Percentiles rank a stretch among this genome's conserved stretches.
These are phyloP conservation scores for Gallinago stenura DNA, from an alignment of 2,797 vertebrate species.

Conservation along the genomic window DNA sequence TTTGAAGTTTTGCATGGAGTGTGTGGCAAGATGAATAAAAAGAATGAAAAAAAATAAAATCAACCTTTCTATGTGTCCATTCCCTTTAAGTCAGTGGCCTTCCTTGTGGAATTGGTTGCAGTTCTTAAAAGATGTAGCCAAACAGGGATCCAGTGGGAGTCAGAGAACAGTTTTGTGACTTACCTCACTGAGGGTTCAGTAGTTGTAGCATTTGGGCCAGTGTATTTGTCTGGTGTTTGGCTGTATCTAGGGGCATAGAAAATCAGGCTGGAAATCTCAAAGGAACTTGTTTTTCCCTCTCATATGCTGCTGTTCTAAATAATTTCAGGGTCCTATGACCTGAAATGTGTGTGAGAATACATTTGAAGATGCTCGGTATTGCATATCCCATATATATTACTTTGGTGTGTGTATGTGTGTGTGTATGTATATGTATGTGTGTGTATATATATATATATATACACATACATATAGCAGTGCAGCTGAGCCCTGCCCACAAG, in stretches of 20 bases:
- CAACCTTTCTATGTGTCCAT: background rate
- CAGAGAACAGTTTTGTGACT: background rate
- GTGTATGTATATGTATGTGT: too few relatives aligned
- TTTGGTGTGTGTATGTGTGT: background rate
- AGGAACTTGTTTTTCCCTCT: background rate
- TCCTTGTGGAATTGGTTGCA: slow-evolving; percentile 5
- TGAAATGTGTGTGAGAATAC: background rate
- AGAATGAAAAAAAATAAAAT: slow-evolving; percentile 5
- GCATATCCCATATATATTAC: background rate
- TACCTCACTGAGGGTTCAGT: background rate
- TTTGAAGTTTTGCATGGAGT: background rate
- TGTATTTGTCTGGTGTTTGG: background rate
- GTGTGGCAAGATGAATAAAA: background rate
- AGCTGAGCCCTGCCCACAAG: background rate
- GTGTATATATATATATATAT: background rate
- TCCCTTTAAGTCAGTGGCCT: background rate
- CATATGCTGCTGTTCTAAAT: background rate
- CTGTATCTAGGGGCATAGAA: background rate
- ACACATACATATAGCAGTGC: background rate
- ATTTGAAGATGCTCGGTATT: background rate
- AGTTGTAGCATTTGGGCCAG: background rate
- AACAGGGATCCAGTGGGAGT: background rate
- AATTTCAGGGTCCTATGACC: background rate
- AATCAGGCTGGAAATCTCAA: background rate
- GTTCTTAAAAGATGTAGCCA: background rate